Base-by-base conservation (phyloP, 2,113 vertebrate species). In the Cisticola juncidis region DNA sequence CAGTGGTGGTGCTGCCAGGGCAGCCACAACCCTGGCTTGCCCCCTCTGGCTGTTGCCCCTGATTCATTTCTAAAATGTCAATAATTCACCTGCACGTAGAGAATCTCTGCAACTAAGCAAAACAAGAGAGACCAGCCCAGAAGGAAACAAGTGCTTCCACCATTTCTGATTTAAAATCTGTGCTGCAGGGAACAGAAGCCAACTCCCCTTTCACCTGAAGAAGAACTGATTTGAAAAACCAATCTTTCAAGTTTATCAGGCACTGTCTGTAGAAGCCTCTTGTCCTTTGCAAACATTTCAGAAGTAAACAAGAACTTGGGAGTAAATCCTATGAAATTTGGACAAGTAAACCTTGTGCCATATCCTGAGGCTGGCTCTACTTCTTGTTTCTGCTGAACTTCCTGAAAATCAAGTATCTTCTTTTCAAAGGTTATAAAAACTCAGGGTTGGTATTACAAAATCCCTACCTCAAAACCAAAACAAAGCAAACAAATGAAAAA, bases 81-180 rank as follows among this genome's bases (percentile, higher is more conserved):
- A 25, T 54, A 68, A 40, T 48, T 74, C 28, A 64, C 48, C 60
- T 89, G 73, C 65, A 76, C 48, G 44, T 40, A 35, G 16, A 24
- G 38, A 62, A 40, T 48, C 40, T 88, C 57, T 74, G 65, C 51
- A 84, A 4, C 62, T 40, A 4, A 79, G 81, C 48, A 65, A 42
- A 92, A 56, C n/a, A 31, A n/a, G 73, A 74, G 65, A 79, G 68
- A 5, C 22, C 7, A 25, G 51, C 61, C 60, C 61, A 68, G 69
- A 79, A 94, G 82, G 88, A 93, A 92, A 28, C 44, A 58, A 56
- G 40, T 92, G 73, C 25, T 93, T 95, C 82, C 82, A 40, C 23
- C 12, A 7, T 66, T 68, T 31, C 45, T 81, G 31, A 25, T 56
- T 54, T 44, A 44, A 68, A 51, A 14, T 84, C 73, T 76, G 1